phyloP scores from a whole-genome alignment of 2,113 vertebrate genomes.

The Psettodes erumei region DNA sequence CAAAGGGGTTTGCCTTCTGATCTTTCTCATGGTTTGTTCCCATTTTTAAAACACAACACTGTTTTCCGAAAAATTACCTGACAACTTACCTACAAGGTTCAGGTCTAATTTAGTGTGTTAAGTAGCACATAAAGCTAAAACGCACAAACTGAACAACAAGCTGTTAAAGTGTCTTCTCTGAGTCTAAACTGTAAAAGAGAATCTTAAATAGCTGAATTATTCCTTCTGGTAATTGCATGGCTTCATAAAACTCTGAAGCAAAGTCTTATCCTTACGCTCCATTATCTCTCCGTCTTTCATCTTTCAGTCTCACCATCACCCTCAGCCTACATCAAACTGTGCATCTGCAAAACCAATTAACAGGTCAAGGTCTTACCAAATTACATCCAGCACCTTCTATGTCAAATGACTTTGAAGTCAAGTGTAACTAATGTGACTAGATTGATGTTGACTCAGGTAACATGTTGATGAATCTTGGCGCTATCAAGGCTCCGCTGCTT shows the following conservation, averaged over 20 bases:
- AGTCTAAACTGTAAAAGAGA: slow-evolving; percentile 1
- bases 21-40: neutral
- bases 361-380: slow-evolving; percentile 26
- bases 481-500: neutral
- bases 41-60: too few relatives aligned
- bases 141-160: too few relatives aligned
- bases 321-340: neutral
- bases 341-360: slow-evolving; percentile 22
- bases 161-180: neutral
- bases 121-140: too few relatives aligned
- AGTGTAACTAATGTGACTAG: slow-evolving; percentile 11
- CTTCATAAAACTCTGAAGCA: neutral
- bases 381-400: neutral
- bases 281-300: neutral
- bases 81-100: neutral
- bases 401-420: neutral
- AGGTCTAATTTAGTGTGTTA: neutral
- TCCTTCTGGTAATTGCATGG: neutral
- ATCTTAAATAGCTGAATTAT: neutral
- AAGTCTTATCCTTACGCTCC: neutral
- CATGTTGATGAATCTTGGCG: slow-evolving; percentile 8
- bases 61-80: neutral
- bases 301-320: neutral
- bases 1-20: neutral
- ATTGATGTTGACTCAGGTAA: slow-evolving; percentile 10